Evolutionary conservation across 1,140 invertebrate species (phyloP).

Genomic region (Sweltsa coloradensis): DNA sequence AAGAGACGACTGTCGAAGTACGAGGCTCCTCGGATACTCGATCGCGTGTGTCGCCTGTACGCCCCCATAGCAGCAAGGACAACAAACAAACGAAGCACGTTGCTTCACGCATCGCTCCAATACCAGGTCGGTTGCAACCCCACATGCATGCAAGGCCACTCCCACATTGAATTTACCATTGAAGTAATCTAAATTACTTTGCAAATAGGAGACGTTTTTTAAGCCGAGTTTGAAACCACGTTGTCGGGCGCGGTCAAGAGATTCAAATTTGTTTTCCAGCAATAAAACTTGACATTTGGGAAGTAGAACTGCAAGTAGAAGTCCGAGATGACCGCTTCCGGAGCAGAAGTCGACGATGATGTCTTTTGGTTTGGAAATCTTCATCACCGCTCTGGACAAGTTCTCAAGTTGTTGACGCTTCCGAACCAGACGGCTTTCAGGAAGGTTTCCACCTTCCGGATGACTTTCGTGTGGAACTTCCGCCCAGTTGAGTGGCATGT

Average conservation of each 20-base stretch:
- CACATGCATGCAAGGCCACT: slow-evolving; percentile 83
- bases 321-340: slow-evolving; percentile 84
- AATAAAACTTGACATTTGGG: slow-evolving; percentile 64
- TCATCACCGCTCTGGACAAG: slow-evolving; percentile 63
- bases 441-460: slow-evolving; percentile 66
- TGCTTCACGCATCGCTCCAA: slow-evolving; percentile 66
- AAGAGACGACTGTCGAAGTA: slow-evolving; percentile 34
- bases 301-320: slow-evolving; percentile 67
- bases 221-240: slow-evolving; percentile 55
- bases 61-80: slow-evolving; percentile 90
- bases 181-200: slow-evolving; percentile 80
- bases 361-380: slow-evolving; percentile 39
- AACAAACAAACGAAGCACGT: slow-evolving; percentile 74
- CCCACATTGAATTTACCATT: slow-evolving; percentile 69
- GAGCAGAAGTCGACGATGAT: slow-evolving; percentile 90
- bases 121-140: slow-evolving; percentile 86
- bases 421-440: slow-evolving; percentile 51
- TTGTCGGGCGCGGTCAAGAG: slow-evolving; percentile 57
- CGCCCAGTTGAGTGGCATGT: slow-evolving; percentile 44
- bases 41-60: slow-evolving; percentile 58
- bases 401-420: slow-evolving; percentile 88
- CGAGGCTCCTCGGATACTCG: slow-evolving; percentile 37
- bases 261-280: slow-evolving; percentile 88
- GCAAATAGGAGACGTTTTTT: slow-evolving; percentile 67
- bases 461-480: slow-evolving; percentile 55